phyloP scores from a whole-genome alignment of 1,140 invertebrate species.

The Zaprionus capensis region DNA sequence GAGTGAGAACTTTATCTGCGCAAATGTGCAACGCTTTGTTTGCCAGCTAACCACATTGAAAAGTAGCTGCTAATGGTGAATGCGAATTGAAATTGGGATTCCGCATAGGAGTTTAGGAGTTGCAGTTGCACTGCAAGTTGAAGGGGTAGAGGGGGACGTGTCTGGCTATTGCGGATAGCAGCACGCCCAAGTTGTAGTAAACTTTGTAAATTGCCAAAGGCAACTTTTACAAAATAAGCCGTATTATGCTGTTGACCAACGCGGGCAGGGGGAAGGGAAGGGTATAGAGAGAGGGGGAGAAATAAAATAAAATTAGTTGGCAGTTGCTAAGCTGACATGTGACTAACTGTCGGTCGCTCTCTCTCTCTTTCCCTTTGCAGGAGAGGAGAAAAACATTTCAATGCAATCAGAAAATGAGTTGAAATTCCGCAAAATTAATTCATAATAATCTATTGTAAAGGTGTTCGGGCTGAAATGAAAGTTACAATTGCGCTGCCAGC shows the following conservation, averaged over 20 bases:
- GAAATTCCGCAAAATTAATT: constrained; percentile 2
- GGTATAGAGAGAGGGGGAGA: constrained; percentile 9
- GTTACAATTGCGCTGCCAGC: constrained; percentile 35
- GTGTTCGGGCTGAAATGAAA: constrained; percentile 23
- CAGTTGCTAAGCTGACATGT: constrained; percentile 48
- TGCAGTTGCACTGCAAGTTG: neutral
- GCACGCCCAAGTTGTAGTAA: constrained; percentile 59
- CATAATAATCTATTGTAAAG: neutral
- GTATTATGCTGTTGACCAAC: constrained; percentile 62
- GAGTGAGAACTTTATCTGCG: constrained; percentile 76
- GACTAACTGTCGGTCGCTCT: constrained; percentile 35
- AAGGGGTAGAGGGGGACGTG: neutral
- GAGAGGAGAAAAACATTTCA: neutral
- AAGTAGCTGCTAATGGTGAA: constrained; percentile 81
- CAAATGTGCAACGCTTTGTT: constrained; percentile 82
- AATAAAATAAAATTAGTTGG: constrained; percentile 54
- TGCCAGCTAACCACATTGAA: constrained; percentile 80
- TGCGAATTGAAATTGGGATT: constrained; percentile 53
- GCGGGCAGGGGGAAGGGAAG: constrained; percentile 12
- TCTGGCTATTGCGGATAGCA: constrained; percentile 16
- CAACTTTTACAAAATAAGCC: constrained; percentile 78
- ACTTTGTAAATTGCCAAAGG: constrained; percentile 78
- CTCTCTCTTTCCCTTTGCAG: too few relatives aligned
- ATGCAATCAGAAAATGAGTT: constrained; percentile 1
- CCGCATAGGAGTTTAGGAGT: constrained; percentile 24